A percentile compares a stretch with the other conserved stretches of the same genome.
Evolutionary conservation across 1,140 invertebrate species (phyloP).

Genomic region (Monomorium pharaonis): DNA sequence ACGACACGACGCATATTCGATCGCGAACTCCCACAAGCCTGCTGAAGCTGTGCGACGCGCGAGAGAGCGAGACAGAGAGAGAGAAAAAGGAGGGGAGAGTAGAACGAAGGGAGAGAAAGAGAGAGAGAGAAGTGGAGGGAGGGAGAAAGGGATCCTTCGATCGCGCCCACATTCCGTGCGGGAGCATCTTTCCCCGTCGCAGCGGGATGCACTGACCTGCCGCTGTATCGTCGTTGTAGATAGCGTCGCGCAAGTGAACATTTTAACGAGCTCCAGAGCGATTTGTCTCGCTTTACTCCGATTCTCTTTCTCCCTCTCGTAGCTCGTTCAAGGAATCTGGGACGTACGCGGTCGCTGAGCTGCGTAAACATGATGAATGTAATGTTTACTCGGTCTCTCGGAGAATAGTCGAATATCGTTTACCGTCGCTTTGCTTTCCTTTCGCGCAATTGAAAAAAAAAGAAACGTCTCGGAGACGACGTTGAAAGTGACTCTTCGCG

Average conservation of each 20-base stretch:
- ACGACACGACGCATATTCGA: slow-evolving; percentile 36
- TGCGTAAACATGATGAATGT: too few relatives aligned
- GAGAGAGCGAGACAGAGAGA: slow-evolving; percentile 5
- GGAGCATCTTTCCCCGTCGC: slow-evolving; percentile 55
- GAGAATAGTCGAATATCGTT: too few relatives aligned
- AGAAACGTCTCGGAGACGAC: too few relatives aligned
- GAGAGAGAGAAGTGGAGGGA: neutral
- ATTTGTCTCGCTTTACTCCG: neutral
- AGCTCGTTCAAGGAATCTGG: neutral
- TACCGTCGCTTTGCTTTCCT: neutral
- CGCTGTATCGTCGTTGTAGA: neutral
- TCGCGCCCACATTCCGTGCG: slow-evolving; percentile 67
- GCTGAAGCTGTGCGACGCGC: neutral
- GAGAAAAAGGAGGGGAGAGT: neutral
- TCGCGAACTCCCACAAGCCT: slow-evolving; percentile 25
- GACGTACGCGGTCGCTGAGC: neutral
- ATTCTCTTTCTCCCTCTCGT: too few relatives aligned
- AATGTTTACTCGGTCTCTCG: too few relatives aligned
- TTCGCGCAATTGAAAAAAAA: neutral
- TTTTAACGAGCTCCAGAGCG: neutral
- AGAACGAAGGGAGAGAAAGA: neutral
- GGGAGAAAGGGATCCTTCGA: slow-evolving; percentile 58
- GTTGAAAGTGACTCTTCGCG: neutral
- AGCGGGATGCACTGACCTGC: slow-evolving; percentile 63
- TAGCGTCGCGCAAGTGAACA: slow-evolving; percentile 1